phyloP scores from a whole-genome alignment of 92 coral and sea anemone species.

The Blastomussa wellsi region DNA sequence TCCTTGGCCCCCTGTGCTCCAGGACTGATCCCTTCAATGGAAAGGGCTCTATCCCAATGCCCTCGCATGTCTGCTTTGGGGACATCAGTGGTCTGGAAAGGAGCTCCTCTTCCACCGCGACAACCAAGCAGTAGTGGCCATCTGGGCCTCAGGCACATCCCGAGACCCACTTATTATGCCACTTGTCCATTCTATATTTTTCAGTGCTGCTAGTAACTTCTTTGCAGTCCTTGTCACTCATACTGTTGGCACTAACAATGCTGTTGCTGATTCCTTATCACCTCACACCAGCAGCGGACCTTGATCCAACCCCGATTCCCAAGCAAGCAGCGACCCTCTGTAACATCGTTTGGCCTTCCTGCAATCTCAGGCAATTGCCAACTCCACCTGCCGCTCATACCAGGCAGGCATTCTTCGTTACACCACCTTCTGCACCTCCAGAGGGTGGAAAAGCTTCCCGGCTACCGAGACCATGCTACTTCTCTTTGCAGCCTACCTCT shows the following conservation, averaged over 20 bases:
- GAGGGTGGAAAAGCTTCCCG: constrained; percentile 5
- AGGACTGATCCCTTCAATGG: neutral
- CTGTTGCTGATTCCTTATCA: constrained; percentile 20
- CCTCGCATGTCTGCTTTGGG: constrained; percentile 45
- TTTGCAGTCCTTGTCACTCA: constrained; percentile 15
- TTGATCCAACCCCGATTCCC: neutral
- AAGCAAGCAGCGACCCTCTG: neutral
- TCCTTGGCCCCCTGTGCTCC: constrained; percentile 7
- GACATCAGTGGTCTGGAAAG: constrained; percentile 37
- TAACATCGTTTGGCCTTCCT: neutral
- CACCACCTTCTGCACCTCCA: constrained; percentile 17
- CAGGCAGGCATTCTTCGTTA: constrained; percentile 21
- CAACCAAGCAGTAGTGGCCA: constrained; percentile 32
- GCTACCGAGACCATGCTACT: constrained; percentile 12
- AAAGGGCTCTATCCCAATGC: constrained; percentile 39
- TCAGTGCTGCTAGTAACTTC: constrained; percentile 5
- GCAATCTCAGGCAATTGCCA: neutral
- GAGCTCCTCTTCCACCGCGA: constrained; percentile 31
- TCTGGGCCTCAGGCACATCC: constrained; percentile 42
- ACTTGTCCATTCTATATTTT: constrained; percentile 24
- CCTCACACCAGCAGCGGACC: constrained; percentile 26
- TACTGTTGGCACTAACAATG: constrained; percentile 11
- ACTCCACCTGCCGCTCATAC: neutral
- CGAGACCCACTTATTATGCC: constrained; percentile 36
- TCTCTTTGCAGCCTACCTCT: constrained; percentile 28